Conservation (phyloP, 2,888 invertebrate species). For the Drosophila tripunctata region DNA sequence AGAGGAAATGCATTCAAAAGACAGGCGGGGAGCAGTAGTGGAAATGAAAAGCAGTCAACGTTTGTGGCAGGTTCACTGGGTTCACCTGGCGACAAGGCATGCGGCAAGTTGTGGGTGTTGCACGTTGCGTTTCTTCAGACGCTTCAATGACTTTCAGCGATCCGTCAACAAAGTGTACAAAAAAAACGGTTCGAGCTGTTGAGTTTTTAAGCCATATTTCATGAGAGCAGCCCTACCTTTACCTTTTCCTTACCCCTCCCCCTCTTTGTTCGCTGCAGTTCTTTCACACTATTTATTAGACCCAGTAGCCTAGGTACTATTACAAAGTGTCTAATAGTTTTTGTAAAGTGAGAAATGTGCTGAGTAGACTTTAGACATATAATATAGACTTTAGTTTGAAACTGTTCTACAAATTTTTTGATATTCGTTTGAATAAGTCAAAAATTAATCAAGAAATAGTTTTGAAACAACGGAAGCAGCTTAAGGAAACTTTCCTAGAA, state of each 20-base stretch:
- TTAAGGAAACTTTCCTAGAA: too few relatives aligned
- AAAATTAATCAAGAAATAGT: too few relatives aligned
- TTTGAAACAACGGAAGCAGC: too few relatives aligned
- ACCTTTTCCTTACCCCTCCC: background rate
- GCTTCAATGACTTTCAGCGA: constrained; percentile 53
- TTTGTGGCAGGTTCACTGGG: constrained; percentile 20
- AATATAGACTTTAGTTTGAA: too few relatives aligned
- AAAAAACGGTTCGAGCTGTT: constrained; percentile 21
- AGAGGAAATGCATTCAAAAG: constrained; percentile 64
- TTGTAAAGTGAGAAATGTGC: too few relatives aligned
- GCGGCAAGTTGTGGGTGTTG: constrained; percentile 2
- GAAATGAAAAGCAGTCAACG: background rate
- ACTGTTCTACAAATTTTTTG: too few relatives aligned
- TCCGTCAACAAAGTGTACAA: constrained; percentile 26
- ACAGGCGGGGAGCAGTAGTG: background rate
- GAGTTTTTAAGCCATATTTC: constrained; percentile 48
- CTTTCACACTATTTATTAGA: background rate
- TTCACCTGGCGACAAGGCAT: constrained; percentile 13
- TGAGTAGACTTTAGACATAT: too few relatives aligned
- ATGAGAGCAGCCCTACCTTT: too few relatives aligned
- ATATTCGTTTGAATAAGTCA: too few relatives aligned
- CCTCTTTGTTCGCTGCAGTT: background rate
- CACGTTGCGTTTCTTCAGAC: constrained; percentile 33
- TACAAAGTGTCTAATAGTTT: background rate
- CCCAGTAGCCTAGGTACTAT: background rate